Base-by-base conservation (phyloP, 2,113 vertebrate genomes). In the Philantomba maxwellii region DNA sequence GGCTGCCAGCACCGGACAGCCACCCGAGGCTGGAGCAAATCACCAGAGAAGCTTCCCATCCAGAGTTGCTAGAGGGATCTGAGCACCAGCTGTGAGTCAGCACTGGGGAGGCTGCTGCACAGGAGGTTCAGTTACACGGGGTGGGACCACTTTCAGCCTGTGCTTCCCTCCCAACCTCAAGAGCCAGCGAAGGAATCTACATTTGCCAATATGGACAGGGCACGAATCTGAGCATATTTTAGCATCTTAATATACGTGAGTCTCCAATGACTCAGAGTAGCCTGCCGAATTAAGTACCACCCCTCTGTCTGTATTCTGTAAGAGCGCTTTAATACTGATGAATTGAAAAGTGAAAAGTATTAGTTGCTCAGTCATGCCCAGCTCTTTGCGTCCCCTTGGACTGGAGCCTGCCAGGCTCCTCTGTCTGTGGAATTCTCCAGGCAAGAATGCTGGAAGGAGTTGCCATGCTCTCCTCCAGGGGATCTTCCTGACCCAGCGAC, bases 291-390 rank as follows among this genome's bases (percentile, higher is more conserved):
- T 60, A 93, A 94, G 57, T 53, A 58, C 77, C 7, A 4, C 33
- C n/a, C 13, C 43, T n/a, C 87, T 82, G 92, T 92, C 75, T 93
- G 92, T 92, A 66, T 93, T 94, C 90, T 81, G 80, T 28, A 45
- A 93, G 87, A 89, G 53, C 2, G 2, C 70, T 96, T 85, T 51
- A 82, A 82, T 57, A 30, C 80, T n/a, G 86, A 92, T 39, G 21
- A 58, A 73, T 43, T 36, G 36, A 90, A 39, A 73, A 73, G 66
- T 39, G 19, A 73, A 73, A 73, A 73, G 66, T 73, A 12, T 70
- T 70, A 23, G 36, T 39, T 5, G 1, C 10, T 25, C 66, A 73
- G 66, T 39, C 10, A 23, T 73, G n/a, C 66, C 21, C 2, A 0
- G 36, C 11, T 73, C 36, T n/a, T n/a, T 73, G n/a, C 1, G 0